These are phyloP conservation scores for Pteromalus puparum DNA, from an alignment of 1,140 invertebrate species.

Conservation along the genomic window DNA sequence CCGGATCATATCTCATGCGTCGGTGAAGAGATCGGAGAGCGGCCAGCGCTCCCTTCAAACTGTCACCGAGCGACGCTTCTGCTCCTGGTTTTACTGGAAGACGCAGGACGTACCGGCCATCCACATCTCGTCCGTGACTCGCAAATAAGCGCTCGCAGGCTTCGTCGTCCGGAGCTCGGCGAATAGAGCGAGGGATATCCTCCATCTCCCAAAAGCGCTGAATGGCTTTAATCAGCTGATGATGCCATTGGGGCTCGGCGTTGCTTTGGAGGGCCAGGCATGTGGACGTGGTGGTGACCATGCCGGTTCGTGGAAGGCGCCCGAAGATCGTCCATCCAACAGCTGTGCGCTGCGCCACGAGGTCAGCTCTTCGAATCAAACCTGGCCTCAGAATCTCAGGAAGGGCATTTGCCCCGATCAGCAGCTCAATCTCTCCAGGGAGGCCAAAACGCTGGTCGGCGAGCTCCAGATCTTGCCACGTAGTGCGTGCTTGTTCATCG, in stretches of 20 bases:
- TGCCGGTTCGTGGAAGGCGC: too few relatives aligned
- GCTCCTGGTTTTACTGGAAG: background rate
- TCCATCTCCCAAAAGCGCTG: background rate
- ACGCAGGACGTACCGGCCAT: background rate
- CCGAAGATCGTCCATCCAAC: too few relatives aligned
- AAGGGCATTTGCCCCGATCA: too few relatives aligned
- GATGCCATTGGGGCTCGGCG: too few relatives aligned
- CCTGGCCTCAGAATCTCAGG: too few relatives aligned
- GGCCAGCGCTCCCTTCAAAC: background rate
- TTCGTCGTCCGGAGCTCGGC: background rate
- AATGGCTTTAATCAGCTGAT: background rate
- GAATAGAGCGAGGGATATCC: background rate
- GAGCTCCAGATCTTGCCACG: too few relatives aligned
- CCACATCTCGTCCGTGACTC: background rate
- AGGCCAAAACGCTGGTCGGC: too few relatives aligned
- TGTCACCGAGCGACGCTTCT: background rate
- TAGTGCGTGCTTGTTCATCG: too few relatives aligned
- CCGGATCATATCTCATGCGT: background rate
- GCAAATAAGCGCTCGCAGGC: background rate
- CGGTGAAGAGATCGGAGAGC: background rate
- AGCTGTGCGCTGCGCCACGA: too few relatives aligned
- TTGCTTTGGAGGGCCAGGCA: too few relatives aligned
- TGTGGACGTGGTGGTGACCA: too few relatives aligned
- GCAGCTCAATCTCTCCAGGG: background rate
- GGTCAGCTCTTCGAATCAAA: too few relatives aligned